Percentiles rank a stretch among this genome's conserved stretches.
Conservation (phyloP, 1,140 invertebrate genomes). For the Drosophila ambigua region DNA sequence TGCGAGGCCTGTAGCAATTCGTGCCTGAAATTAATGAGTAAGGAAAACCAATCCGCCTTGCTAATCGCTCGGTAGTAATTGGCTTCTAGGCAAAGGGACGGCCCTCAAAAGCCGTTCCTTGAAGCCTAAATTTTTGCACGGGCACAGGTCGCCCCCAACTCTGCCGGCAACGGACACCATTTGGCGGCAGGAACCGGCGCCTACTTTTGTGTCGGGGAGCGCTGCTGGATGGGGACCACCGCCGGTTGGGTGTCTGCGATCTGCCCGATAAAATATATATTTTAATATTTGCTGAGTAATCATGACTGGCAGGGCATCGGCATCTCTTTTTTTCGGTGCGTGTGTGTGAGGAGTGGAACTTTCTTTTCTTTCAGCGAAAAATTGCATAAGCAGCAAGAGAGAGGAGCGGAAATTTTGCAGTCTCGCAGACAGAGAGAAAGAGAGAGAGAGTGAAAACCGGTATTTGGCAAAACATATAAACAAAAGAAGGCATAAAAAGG, state of each 20-base stretch:
- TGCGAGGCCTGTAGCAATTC: background rate
- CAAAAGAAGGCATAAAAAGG: slow-evolving; percentile 17
- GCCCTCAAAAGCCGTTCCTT: slow-evolving; percentile 19
- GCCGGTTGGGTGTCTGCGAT: slow-evolving; percentile 67
- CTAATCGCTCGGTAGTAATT: slow-evolving; percentile 73
- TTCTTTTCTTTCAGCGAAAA: slow-evolving; percentile 56
- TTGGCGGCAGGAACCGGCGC: slow-evolving; percentile 48
- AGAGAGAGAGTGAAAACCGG: slow-evolving; percentile 53
- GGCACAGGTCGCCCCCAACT: slow-evolving; percentile 78
- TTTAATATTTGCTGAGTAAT: too few species aligned
- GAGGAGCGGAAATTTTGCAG: slow-evolving; percentile 11
- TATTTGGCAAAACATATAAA: slow-evolving; percentile 63
- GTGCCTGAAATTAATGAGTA: slow-evolving; percentile 83
- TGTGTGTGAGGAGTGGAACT: slow-evolving; percentile 27
- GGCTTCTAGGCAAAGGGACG: slow-evolving; percentile 74
- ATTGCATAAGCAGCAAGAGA: slow-evolving; percentile 65
- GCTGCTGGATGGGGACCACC: slow-evolving; percentile 15
- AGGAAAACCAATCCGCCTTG: slow-evolving; percentile 82
- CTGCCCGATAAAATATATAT: slow-evolving; percentile 52
- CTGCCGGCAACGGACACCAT: slow-evolving; percentile 4
- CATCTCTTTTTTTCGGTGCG: too few species aligned
- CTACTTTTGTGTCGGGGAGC: slow-evolving; percentile 71
- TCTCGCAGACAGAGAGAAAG: background rate
- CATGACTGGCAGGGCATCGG: too few species aligned
- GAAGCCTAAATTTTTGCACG: slow-evolving; percentile 81